Evolutionary conservation across 2,797 vertebrate species (phyloP), one percentile per base, ranked within the genome.

Genomic region (Glossophaga mutica): DNA sequence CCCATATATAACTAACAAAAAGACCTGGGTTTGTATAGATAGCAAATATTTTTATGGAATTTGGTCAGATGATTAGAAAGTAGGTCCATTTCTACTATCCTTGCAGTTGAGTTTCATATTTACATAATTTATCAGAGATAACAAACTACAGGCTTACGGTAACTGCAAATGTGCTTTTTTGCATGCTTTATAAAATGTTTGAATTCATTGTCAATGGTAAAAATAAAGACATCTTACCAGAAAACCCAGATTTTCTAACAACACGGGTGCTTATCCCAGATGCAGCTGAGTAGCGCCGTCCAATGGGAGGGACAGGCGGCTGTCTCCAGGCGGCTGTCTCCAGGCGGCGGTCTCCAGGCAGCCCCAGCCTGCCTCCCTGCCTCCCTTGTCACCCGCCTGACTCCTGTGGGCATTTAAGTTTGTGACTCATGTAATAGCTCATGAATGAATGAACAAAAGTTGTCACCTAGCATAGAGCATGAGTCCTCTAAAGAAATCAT

Each of bases 391-490:
- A 11, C 34, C 67, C 87, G 48, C 81, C 44, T 14, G 15, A 32
- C 42, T 88, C 81, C 52, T 74, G 22, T 59, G 76, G 76, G 46
- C 70, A 70, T 77, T 84, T 26, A 95, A n/a, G 15, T 76, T 90
- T 96, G 95, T 78, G 85, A 76, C 59, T 34, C 37, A 59, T 46
- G 46, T 39, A 48, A 91, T 46, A 91, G 42, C 46, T 93, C 86
- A 74, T 42, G 46, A 78, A 26, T 77, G 79, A 88, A 93, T 86
- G 83, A 94, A 87, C 92, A 79, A 83, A 97, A 89, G n/a, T 59
- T 55, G 48, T 94, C 19, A 74, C 68, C 29, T 78, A 71, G 73
- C 91, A 22, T 87, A 37, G 70, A 82, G 77, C 21, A 37, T 1
- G 4, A 9, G 11, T 84, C 59, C 42, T 94, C 65, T 73, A n/a